phyloP scores from a whole-genome alignment of 2,797 vertebrate genomes.

The Labroides dimidiatus region DNA sequence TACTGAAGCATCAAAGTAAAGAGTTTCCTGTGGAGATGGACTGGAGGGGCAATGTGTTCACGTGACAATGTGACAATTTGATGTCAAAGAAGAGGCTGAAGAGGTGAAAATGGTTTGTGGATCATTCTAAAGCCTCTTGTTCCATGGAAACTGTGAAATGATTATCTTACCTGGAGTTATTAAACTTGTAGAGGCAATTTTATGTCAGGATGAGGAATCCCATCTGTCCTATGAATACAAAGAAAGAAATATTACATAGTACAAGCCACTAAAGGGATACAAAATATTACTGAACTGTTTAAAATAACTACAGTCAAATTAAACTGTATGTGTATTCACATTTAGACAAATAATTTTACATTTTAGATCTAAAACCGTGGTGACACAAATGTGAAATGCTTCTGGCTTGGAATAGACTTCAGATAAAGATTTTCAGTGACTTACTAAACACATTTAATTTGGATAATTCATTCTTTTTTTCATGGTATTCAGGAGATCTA shows the following conservation, averaged over 20 bases:
- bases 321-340: too few species aligned
- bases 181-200: background rate
- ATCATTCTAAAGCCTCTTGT: background rate
- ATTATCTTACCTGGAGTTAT: background rate
- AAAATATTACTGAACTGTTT: too few species aligned
- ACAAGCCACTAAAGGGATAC: background rate
- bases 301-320: too few species aligned
- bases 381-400: too few species aligned
- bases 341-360: too few species aligned
- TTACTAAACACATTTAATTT: too few species aligned
- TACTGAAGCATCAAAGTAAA: background rate
- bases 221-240: background rate
- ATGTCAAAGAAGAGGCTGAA: background rate
- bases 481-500: too few species aligned
- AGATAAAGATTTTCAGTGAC: too few species aligned
- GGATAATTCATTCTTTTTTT: too few species aligned
- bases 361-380: too few species aligned
- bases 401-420: too few species aligned
- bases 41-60: background rate
- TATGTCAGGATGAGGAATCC: slow-evolving; percentile 5
- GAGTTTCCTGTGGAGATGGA: slow-evolving; percentile 5
- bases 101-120: background rate
- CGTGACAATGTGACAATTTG: background rate
- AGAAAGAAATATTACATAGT: background rate
- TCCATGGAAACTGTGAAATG: slow-evolving; percentile 4